phyloP scores from a whole-genome alignment of 2,888 invertebrate species.

The Dioctria rufipes region DNA sequence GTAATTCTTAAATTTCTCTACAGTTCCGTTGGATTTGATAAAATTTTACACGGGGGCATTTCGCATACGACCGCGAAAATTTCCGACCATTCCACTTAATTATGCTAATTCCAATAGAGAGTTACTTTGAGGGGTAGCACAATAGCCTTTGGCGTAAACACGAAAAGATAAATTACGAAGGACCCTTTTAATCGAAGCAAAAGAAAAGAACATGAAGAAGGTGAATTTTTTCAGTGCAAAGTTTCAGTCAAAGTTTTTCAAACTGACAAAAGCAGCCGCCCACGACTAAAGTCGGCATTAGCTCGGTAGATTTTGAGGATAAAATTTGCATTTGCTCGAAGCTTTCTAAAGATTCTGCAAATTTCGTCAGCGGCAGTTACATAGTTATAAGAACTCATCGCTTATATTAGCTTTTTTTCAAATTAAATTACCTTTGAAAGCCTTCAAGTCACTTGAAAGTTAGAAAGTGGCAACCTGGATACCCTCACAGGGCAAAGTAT shows the following conservation, averaged over 20 bases:
- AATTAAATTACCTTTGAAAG: conserved; percentile 52
- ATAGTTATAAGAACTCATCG: conserved; percentile 24
- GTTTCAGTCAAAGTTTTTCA: conserved; percentile 11
- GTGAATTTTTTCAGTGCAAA: not conserved
- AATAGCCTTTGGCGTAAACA: conserved; percentile 38
- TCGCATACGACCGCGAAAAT: conserved; percentile 29
- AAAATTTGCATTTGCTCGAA: conserved; percentile 49
- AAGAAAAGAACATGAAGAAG: conserved; percentile 19
- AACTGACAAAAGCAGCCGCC: conserved; percentile 52
- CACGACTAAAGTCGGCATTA: conserved; percentile 39
- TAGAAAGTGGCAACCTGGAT: not conserved
- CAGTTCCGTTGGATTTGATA: not conserved
- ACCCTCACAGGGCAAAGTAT: not conserved
- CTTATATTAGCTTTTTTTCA: conserved; percentile 30
- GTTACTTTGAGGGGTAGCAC: conserved; percentile 44
- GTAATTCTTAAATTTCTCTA: conserved; percentile 25
- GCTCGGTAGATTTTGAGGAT: conserved; percentile 32
- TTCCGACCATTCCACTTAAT: conserved; percentile 38
- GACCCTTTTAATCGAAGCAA: conserved; percentile 30
- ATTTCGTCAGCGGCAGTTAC: not conserved
- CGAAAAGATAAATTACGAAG: conserved; percentile 45
- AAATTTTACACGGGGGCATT: conserved; percentile 18
- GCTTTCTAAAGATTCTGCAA: conserved; percentile 34
- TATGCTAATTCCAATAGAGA: conserved; percentile 42
- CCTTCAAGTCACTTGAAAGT: conserved; percentile 44